Evolutionary conservation across 2,113 vertebrate species (phyloP).

Genomic region (Sander lucioperca): DNA sequence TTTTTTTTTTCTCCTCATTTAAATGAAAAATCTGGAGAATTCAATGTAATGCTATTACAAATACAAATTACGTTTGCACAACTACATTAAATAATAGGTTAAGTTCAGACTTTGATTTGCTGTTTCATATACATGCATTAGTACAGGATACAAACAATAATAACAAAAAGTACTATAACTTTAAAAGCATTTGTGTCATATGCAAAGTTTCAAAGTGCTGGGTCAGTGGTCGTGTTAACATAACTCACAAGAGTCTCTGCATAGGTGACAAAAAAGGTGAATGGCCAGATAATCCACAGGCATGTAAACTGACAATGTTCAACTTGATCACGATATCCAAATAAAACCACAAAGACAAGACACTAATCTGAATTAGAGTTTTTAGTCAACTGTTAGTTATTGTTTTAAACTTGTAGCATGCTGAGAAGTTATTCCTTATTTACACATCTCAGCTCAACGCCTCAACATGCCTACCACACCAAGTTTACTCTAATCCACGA

Average conservation of each 20-base stretch:
- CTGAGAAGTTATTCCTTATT: neutral
- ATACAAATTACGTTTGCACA: neutral
- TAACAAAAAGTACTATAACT: neutral
- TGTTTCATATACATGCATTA: neutral
- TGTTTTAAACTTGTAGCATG: neutral
- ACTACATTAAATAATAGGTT: neutral
- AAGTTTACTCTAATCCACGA: neutral
- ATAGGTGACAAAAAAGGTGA: conserved; percentile 63
- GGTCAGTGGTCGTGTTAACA: conserved; percentile 35
- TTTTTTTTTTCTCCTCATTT: neutral
- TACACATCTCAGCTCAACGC: neutral
- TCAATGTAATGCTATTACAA: neutral
- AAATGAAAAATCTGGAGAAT: neutral
- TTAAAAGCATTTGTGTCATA: neutral
- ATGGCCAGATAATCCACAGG: conserved; percentile 64
- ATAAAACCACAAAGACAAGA: neutral
- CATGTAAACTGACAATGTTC: conserved; percentile 41
- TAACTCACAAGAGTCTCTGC: conserved; percentile 57
- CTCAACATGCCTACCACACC: neutral
- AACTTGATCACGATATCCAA: neutral
- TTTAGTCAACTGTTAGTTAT: neutral
- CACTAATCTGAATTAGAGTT: neutral
- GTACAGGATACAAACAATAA: neutral
- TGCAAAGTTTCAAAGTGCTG: neutral
- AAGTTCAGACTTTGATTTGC: neutral